A percentile compares a stretch with the other conserved stretches of the same genome.
Evolutionary conservation across 2,888 invertebrate genomes (phyloP).

Genomic region (Tineola bisselliella): DNA sequence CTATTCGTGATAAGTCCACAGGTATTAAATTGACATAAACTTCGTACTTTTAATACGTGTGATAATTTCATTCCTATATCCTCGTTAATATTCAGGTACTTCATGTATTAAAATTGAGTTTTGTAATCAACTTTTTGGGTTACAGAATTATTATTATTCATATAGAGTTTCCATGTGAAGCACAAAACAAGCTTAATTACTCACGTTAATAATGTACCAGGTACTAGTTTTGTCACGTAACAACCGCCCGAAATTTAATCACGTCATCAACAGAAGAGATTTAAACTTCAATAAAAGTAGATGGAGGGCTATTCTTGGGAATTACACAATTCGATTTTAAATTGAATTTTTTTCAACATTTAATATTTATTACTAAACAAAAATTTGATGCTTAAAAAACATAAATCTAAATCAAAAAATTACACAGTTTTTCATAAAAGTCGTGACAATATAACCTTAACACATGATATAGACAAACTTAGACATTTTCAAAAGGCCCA

Average conservation of each 20-base stretch:
- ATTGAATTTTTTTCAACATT: not conserved
- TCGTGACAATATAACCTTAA: no score
- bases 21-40: no score
- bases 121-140: not conserved
- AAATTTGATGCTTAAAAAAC: not conserved
- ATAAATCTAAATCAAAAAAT: not conserved
- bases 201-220: not conserved
- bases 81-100: no score
- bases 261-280: not conserved
- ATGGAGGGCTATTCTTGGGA: not conserved
- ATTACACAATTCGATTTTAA: not conserved
- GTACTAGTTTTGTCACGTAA: not conserved
- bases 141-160: not conserved
- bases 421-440: not conserved
- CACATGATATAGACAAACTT: no score
- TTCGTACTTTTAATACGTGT: no score
- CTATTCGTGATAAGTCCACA: no score
- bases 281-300: constrained; percentile 1
- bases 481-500: no score
- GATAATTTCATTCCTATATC: no score
- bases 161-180: not conserved
- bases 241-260: not conserved
- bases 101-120: no score
- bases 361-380: not conserved
- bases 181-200: not conserved